Evolutionary conservation across 2,888 invertebrate species (phyloP), one percentile per base, ranked within the genome.

Genomic region (Tinea semifulvella): DNA sequence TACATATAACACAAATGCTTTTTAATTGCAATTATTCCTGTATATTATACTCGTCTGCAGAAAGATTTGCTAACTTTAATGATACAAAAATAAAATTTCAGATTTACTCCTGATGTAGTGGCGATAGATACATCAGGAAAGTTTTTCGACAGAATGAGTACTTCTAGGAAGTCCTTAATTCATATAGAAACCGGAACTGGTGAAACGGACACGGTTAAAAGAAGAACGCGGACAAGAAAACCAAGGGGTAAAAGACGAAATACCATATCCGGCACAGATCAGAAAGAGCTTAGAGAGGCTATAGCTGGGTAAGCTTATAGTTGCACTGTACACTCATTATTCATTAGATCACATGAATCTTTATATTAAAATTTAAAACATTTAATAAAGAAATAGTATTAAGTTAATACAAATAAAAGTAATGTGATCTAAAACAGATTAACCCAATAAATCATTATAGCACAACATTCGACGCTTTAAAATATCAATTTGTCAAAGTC

Each of bases 241-340:
- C 88, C 90, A 51, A 84, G 92, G 55, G 90, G 89, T 71, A 90
- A 91, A 80, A 85, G 94, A 82, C 86, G 94, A 68, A 95, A 94
- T 76, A 95, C 94, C 60, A 89, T 95, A 66, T 92, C 93, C 58
- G 93, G 94, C 69, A 93, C 91, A 60, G 93, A 93, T 84, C 90
- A 92, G 67, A 92, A 91, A 81, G 94, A 94, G 84, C 91, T 94
- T 72, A 87, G 88, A 71, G 89, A 90, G 75, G 92, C 92, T 62
- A 85, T 91, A 61, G 89, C 88, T 79, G 90, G 90, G 92, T 92
- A 84, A 85, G 90, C 87, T 72, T 80, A 57, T 74, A 73, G 75
- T 63, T 74, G 76, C 76, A 81, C 79, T 61, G 61, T 65, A 66
- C 61, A 57, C 58, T 57, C 61, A 65, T 65, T 18, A 56, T n/a